Evolutionary conservation across 2,113 vertebrate genomes (phyloP).

Genomic region (Microcebus ravelobensis): DNA sequence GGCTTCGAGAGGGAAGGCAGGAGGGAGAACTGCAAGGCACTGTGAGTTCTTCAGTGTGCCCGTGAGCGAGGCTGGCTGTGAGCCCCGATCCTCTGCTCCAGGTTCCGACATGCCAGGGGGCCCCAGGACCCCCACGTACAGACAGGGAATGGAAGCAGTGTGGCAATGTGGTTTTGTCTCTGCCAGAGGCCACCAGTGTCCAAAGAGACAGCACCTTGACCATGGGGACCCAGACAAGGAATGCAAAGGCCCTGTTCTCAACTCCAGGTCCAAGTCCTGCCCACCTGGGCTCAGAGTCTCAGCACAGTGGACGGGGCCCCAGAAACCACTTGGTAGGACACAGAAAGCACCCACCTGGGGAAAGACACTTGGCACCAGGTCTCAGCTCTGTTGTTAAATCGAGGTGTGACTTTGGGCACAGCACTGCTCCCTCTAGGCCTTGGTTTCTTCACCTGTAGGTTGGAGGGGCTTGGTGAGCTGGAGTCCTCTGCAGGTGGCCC

Average conservation of each 20-base stretch:
- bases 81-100: background rate
- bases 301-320: no score
- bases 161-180: background rate
- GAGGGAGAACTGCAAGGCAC: background rate
- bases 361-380: background rate
- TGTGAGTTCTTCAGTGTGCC: no score
- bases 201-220: rapidly evolving
- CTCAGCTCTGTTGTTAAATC: background rate
- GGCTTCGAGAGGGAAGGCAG: background rate
- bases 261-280: background rate
- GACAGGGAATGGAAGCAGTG: background rate
- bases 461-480: background rate
- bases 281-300: background rate
- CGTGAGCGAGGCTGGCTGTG: background rate
- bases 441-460: background rate
- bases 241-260: background rate
- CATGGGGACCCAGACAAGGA: background rate
- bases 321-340: background rate
- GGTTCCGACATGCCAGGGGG: rapidly evolving
- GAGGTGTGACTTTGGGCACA: background rate
- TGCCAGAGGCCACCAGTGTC: background rate
- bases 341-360: background rate
- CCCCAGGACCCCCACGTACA: background rate
- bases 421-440: background rate
- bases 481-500: background rate